Conservation (phyloP, 2,797 vertebrate species). For the Prunella strophiata region DNA sequence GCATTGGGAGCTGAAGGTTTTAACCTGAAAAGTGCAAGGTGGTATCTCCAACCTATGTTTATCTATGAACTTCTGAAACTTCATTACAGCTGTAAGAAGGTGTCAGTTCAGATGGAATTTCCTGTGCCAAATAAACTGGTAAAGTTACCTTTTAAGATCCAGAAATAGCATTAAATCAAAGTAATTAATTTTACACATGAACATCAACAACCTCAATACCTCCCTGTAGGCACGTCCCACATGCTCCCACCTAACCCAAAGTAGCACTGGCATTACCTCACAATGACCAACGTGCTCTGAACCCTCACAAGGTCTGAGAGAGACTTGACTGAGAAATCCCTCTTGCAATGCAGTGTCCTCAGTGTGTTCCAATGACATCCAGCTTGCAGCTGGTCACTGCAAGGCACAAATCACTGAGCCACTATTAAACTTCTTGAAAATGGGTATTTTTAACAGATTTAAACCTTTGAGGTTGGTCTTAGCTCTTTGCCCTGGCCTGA, state of each 20-base stretch:
- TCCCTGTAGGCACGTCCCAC: fast-evolving
- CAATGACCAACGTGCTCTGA: fast-evolving
- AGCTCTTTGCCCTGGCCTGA: neutral
- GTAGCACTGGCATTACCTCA: neutral
- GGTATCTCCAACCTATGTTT: fast-evolving
- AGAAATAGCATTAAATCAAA: neutral
- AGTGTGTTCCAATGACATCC: neutral
- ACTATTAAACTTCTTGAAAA: neutral
- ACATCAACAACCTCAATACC: neutral
- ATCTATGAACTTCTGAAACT: neutral
- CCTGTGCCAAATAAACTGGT: neutral
- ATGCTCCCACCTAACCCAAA: neutral
- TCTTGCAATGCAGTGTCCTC: neutral
- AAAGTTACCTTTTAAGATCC: neutral
- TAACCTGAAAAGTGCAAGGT: neutral
- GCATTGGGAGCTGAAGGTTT: neutral
- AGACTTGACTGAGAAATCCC: neutral
- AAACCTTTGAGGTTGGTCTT: neutral
- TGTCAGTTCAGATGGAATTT: neutral
- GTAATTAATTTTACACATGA: neutral
- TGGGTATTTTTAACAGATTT: neutral
- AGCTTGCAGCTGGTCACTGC: neutral
- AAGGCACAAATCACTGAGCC: neutral
- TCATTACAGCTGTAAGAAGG: neutral
- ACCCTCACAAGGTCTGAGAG: neutral